These are phyloP conservation scores for Magallana nippona DNA, from an alignment of 2,888 invertebrate species.

Conservation along the genomic window DNA sequence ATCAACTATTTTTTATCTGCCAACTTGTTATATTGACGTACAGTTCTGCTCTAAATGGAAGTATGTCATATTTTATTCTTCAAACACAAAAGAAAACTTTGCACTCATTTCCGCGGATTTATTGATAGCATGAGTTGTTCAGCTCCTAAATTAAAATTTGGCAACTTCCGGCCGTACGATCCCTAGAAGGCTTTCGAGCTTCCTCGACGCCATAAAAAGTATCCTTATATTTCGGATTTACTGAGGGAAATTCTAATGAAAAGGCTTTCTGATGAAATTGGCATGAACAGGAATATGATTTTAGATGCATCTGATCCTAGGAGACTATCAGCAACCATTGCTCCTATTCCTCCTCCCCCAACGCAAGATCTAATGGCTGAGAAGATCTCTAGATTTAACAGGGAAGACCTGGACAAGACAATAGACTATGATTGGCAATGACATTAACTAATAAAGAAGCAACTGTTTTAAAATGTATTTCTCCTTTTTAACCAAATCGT, in stretches of 20 bases:
- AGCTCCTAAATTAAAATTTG: too few species aligned
- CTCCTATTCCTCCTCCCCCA: conserved; percentile 46
- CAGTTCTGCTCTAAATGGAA: too few species aligned
- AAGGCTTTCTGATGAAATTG: conserved; percentile 42
- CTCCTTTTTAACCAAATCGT: neutral
- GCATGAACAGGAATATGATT: conserved; percentile 33
- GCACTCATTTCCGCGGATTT: too few species aligned
- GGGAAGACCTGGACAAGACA: conserved; percentile 4
- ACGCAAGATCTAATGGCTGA: conserved; percentile 34
- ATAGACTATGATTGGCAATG: neutral
- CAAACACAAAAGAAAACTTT: too few species aligned
- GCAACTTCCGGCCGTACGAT: too few species aligned
- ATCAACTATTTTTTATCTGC: too few species aligned
- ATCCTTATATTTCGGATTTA: conserved; percentile 39
- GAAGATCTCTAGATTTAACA: conserved; percentile 43
- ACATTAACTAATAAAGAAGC: too few species aligned
- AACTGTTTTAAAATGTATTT: neutral
- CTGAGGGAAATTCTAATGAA: conserved; percentile 36
- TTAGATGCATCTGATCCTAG: conserved; percentile 48
- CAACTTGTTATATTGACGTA: too few species aligned
- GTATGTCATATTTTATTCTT: too few species aligned
- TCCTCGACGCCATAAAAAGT: too few species aligned
- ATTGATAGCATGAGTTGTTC: too few species aligned
- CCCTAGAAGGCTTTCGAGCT: too few species aligned
- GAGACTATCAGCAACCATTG: conserved; percentile 39